Conservation (phyloP, 2,888 invertebrate genomes). For the Ptilodon capucinus region DNA sequence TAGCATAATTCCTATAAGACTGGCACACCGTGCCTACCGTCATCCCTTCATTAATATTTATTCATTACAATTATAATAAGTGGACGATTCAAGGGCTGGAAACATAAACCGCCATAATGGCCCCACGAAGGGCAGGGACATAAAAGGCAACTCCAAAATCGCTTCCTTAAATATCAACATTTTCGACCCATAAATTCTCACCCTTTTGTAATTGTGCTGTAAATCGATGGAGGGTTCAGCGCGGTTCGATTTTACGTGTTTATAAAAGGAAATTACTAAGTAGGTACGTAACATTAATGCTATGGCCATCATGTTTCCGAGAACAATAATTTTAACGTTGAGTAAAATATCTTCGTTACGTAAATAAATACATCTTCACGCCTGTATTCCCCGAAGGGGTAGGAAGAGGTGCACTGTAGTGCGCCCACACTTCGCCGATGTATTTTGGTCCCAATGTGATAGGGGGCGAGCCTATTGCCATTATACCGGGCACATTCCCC, state of each 20-base stretch:
- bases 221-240: constrained; percentile 11
- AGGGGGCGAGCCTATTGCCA: too few relatives aligned
- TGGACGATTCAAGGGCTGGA: constrained; percentile 35
- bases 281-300: neutral
- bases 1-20: too few relatives aligned
- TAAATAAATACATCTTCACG: too few relatives aligned
- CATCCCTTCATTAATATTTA: constrained; percentile 47
- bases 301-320: neutral
- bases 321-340: neutral
- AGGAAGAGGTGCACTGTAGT: too few relatives aligned
- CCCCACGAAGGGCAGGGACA: constrained; percentile 38
- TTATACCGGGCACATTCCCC: too few relatives aligned
- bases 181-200: constrained; percentile 34
- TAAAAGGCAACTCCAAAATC: constrained; percentile 34
- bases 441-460: too few relatives aligned
- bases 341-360: neutral
- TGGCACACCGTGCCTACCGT: neutral
- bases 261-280: constrained; percentile 19
- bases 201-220: constrained; percentile 28
- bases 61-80: constrained; percentile 53
- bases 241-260: constrained; percentile 28
- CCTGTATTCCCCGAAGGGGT: too few relatives aligned
- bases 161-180: constrained; percentile 22
- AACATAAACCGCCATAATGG: constrained; percentile 52
- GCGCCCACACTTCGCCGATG: too few relatives aligned